Base-by-base conservation (phyloP, 1,140 invertebrate genomes). In the Heterodera schachtii region DNA sequence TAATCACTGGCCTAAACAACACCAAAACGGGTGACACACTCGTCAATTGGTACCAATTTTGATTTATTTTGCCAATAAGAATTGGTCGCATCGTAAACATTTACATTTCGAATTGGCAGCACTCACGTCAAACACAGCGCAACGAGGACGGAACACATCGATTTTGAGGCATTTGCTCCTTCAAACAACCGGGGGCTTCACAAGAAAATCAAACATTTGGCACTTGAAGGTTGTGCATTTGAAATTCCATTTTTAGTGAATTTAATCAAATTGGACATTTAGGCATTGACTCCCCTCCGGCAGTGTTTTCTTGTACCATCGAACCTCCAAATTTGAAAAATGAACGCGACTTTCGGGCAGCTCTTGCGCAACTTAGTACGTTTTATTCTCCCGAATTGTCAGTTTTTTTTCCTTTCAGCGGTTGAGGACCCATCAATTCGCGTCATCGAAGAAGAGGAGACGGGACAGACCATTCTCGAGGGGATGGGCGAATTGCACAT, bases 261-360 rank as follows among this genome's bases (percentile, higher is more conserved):
- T 8, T 21, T 71, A 43, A 8, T 43, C 67, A 52, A 43, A 19
- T 64, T 43, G 6, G 43, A n/a, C 86, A 91, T 85, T 92, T 85
- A 82, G 93, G 93, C 16, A 91, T 94, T 2, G 92, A 92, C 70
- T 91, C 96, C 81, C 95, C 95, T 0, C 94, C 96, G 87, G 96
- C 97, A 1, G 97, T 99, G 0, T 98, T 98, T 91, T 96, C 97
- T 88, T 98, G 97, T 90, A 95, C 95, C 0, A 94, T 99, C 75
- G 97, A 99, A 91, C 94, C 96, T 0, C 94, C 95, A 0, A 95
- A 94, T 77, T 87, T 94, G 78, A 92, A 93, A 1, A 92, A 93
- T 66, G 94, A 96, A 90, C 91, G 91, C 73, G 90, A 93, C 6
- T 91, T 99, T 83, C 96, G 98, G 73, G 90, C 91, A 43, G 96